Evolutionary conservation across 2,888 invertebrate genomes (phyloP), one percentile per base, ranked within the genome.

Genomic region (Mesodorylaimus sp.): DNA sequence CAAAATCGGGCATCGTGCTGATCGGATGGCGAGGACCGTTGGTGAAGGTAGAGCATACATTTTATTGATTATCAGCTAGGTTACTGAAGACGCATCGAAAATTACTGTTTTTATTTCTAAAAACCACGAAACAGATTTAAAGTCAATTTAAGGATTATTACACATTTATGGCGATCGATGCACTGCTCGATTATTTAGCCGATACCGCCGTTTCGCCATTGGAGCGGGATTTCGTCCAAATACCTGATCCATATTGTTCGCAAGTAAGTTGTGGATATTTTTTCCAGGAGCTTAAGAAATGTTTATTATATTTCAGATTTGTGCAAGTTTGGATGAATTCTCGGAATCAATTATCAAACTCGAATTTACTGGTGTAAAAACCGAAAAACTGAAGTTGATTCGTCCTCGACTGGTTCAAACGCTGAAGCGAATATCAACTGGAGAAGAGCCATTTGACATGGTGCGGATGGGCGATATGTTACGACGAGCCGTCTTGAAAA

Each of bases 121-220:
- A n/a, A n/a, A n/a, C n/a, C n/a, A n/a, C n/a, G n/a, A n/a, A n/a
- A n/a, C n/a, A n/a, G n/a, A n/a, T n/a, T n/a, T n/a, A n/a, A n/a
- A n/a, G n/a, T n/a, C n/a, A n/a, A n/a, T n/a, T n/a, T n/a, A 24
- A 52, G 54, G 52, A 57, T 39, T 53, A 42, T 32, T 29, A 44
- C 74, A 74, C 42, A 48, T 65, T 81, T 54, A 75, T 75, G 2
- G 80, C 77, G 3, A 75, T 79, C 55, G 75, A 76, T 28, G 69
- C 83, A 16, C 66, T 86, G 37, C 69, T 84, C 57, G 80, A 83
- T 52, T 87, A 87, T 68, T 69, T 88, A 50, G 81, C 82, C 16
- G 82, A 83, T 59, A 82, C 82, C 21, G 77, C 85, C 13, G 79
- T 83, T 26, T 80, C 83, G 56, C 85, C 85, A 16, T 70, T 88